phyloP scores from a whole-genome alignment of 2,888 invertebrate genomes.

The Carterocephalus palaemon region DNA sequence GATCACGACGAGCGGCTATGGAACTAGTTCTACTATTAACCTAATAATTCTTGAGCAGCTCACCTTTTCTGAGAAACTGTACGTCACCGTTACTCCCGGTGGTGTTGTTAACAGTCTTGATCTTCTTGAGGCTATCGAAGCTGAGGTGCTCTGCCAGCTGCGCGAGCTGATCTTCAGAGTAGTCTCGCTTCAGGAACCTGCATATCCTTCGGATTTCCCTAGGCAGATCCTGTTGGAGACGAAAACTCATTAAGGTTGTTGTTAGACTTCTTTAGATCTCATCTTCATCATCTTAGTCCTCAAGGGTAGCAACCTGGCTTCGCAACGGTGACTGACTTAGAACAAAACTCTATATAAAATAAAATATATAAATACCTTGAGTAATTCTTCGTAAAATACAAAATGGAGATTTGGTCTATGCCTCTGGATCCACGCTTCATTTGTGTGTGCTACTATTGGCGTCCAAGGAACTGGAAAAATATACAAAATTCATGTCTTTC shows the following conservation, averaged over 20 bases:
- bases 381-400: constrained; percentile 66
- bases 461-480: constrained; percentile 60
- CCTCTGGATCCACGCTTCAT: constrained; percentile 60
- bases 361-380: constrained; percentile 52
- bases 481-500: too few relatives aligned
- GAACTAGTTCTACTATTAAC: neutral
- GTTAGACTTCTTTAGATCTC: too few relatives aligned
- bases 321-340: too few relatives aligned
- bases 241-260: too few relatives aligned
- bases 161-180: constrained; percentile 61
- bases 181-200: constrained; percentile 67
- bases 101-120: constrained; percentile 77
- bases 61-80: constrained; percentile 70
- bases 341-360: too few relatives aligned
- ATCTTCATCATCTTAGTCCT: neutral
- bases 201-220: constrained; percentile 70
- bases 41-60: constrained; percentile 3
- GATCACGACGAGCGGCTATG: too few relatives aligned
- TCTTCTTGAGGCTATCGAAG: constrained; percentile 78
- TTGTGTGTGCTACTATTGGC: constrained; percentile 61
- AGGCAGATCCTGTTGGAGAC: constrained; percentile 75
- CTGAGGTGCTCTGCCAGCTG: constrained; percentile 74
- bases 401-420: constrained; percentile 65
- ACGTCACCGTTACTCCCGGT: constrained; percentile 44
- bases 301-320: too few relatives aligned